Evolutionary conservation across 2,888 invertebrate species (phyloP).

Genomic region (Cosmia trapezina): DNA sequence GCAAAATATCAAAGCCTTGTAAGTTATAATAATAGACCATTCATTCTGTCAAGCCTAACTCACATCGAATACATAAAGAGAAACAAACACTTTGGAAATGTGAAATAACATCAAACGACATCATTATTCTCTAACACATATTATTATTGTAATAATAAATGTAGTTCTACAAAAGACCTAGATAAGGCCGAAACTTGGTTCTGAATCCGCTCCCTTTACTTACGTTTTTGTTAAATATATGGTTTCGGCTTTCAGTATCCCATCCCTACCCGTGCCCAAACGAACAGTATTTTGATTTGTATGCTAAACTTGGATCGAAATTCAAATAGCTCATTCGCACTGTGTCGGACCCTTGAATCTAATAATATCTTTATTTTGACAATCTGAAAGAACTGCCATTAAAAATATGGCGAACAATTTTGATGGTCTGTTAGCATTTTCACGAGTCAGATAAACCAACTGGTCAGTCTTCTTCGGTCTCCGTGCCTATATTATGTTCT

Average conservation of each 20-base stretch:
- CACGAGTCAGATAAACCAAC: neutral
- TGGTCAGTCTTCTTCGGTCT: neutral
- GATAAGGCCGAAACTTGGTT: constrained; percentile 1
- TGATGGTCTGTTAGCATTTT: neutral
- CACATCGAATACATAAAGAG: constrained; percentile 27
- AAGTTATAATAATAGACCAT: constrained; percentile 21
- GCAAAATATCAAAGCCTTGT: constrained; percentile 36
- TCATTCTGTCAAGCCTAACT: constrained; percentile 45
- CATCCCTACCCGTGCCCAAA: neutral
- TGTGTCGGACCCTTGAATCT: neutral
- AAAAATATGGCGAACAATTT: neutral
- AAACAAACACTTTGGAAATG: constrained; percentile 38
- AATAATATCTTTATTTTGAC: neutral
- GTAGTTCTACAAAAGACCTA: constrained; percentile 12
- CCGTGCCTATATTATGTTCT: neutral
- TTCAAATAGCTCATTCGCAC: neutral
- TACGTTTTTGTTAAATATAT: neutral
- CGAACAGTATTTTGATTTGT: neutral
- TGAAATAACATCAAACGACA: constrained; percentile 41
- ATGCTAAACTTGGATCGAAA: neutral
- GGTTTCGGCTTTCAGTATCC: constrained; percentile 20
- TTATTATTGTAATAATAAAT: neutral
- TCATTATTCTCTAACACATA: constrained; percentile 36
- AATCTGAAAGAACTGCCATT: neutral
- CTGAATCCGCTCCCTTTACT: neutral